phyloP scores from a whole-genome alignment of 2,797 vertebrate genomes.

The Sebastes taczanowskii region DNA sequence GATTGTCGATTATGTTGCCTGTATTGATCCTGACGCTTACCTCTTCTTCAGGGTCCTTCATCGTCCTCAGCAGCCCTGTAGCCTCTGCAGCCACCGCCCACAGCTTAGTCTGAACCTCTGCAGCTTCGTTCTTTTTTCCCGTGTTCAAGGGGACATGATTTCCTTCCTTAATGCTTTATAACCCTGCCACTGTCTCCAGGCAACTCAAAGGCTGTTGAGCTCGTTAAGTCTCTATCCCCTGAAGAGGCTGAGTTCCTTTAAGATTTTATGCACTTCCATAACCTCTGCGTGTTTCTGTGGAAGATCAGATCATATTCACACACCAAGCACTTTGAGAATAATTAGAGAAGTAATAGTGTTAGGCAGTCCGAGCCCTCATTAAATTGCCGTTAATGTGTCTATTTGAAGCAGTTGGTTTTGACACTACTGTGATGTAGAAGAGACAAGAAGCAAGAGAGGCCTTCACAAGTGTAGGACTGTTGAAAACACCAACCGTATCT shows the following conservation, averaged over 20 bases:
- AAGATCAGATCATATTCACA: constrained; percentile 67
- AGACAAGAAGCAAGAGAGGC: constrained; percentile 4
- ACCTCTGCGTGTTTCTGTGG: constrained; percentile 54
- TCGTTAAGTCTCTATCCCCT: constrained; percentile 77
- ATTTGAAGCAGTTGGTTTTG: constrained; percentile 57
- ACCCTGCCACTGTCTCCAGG: constrained; percentile 76
- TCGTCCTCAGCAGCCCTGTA: constrained; percentile 33
- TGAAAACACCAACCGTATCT: neutral
- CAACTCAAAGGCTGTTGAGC: constrained; percentile 80
- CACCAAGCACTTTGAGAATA: constrained; percentile 63
- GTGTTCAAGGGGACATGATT: constrained; percentile 68
- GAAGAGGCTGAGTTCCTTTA: constrained; percentile 70
- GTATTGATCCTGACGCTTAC: constrained; percentile 63
- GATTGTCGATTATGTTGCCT: constrained; percentile 52
- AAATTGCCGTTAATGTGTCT: constrained; percentile 60
- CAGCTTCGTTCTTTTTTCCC: constrained; percentile 44
- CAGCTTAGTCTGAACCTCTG: constrained; percentile 59
- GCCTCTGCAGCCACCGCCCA: constrained; percentile 41
- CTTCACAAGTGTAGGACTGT: neutral
- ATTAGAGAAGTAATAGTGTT: constrained; percentile 66
- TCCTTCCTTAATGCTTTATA: constrained; percentile 77
- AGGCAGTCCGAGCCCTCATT: constrained; percentile 61
- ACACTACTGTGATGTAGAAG: constrained; percentile 37
- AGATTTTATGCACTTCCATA: constrained; percentile 70
- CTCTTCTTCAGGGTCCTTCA: constrained; percentile 35